Evolutionary conservation across 2,797 vertebrate genomes (phyloP), one percentile per base, ranked within the genome.

Genomic region (Lycodopsis pacificus): DNA sequence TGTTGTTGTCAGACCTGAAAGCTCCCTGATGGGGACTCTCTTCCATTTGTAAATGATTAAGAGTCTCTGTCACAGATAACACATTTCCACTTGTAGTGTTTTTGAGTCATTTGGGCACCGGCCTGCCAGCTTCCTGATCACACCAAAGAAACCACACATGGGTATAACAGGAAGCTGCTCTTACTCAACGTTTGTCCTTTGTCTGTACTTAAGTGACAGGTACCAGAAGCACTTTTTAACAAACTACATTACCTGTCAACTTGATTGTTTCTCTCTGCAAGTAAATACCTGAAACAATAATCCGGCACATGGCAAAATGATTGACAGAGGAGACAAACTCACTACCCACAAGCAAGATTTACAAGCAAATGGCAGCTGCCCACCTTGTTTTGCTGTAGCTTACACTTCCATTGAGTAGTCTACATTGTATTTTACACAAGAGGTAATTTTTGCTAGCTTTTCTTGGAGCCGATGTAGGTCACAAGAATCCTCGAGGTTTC

Each of bases 61-160:
- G 44, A 71, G 71, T 65, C 25, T 65, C 44, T 61, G 57, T 57
- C 61, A 20, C 58, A 63, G 44, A 75, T 49, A 36, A 32, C n/a
- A 57, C 14, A 17, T 32, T 32, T 32, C 34, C 27, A 14, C 44
- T 65, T 5, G 2, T 4, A 56, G 48, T 67, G 32, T 74, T 64
- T 63, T 80, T 74, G 49, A 80, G 68, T 56, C 57, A 76, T 80
- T 66, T 59, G 3, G 48, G 65, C 30, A 54, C 30, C 2, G 15
- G 65, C 44, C 66, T 57, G 40, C 54, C n/a, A 62, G 34, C 77
- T 85, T 93, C 86, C 88, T 88, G 70, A 79, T 82, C 79, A 73
- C 80, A 79, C 71, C 73, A 79, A 5, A 67, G 69, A 73, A 89
- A 87, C 85, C 77, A 53, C 77, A 77, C 62, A n/a, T 3, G 6